Percentiles rank a stretch among this genome's conserved stretches.
Conservation (phyloP, 2,113 vertebrate genomes). For the Sinocyclocheilus maitianheensis region DNA sequence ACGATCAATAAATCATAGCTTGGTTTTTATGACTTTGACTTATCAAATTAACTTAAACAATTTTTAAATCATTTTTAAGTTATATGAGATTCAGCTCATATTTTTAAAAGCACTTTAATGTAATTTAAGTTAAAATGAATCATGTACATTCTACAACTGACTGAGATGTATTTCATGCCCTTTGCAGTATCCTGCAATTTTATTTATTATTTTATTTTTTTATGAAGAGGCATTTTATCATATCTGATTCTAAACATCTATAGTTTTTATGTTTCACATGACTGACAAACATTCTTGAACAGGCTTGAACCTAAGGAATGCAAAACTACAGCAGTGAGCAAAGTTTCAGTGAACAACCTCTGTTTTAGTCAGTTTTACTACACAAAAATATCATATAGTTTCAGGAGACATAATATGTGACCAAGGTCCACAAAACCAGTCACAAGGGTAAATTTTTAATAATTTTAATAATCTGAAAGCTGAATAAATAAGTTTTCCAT, state of each 20-base stretch:
- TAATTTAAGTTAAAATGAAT: too few species aligned
- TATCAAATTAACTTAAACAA: too few species aligned
- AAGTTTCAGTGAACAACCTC: background rate
- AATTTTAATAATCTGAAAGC: too few species aligned
- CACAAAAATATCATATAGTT: background rate
- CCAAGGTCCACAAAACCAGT: too few species aligned
- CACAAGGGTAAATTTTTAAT: too few species aligned
- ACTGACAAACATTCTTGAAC: background rate
- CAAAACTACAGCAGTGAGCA: background rate
- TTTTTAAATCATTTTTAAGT: too few species aligned
- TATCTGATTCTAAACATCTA: background rate
- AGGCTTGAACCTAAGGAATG: background rate
- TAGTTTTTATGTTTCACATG: background rate
- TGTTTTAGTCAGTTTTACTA: background rate
- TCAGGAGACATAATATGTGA: background rate
- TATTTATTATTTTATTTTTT: too few species aligned
- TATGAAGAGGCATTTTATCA: background rate
- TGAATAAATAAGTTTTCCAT: too few species aligned
- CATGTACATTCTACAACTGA: too few species aligned
- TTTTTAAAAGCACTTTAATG: too few species aligned
- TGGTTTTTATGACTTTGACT: background rate
- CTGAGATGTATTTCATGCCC: background rate
- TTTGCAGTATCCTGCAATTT: background rate
- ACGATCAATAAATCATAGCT: background rate
- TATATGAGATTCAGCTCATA: too few species aligned